Evolutionary conservation across 2,888 invertebrate genomes (phyloP), one percentile per base, ranked within the genome.

Genomic region (Drosophila maculinotata): DNA sequence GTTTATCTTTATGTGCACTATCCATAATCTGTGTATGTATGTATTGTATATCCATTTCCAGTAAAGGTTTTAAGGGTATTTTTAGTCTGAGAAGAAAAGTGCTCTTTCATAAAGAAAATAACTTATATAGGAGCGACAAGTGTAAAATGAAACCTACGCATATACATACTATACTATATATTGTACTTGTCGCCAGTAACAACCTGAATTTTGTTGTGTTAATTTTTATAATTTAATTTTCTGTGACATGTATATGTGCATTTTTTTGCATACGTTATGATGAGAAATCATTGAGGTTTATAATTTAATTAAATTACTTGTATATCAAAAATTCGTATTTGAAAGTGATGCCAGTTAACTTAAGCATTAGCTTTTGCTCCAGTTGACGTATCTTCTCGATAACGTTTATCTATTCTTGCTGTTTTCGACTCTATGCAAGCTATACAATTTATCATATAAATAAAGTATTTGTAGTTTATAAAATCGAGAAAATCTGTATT

Each of bases 391-490:
- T 66, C 51, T 77, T 62, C 62, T 59, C 66, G 49, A 39, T 47
- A 49, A 49, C 30, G 41, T 45, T 44, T 53, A 42, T 57, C 62
- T 53, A 52, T 38, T 64, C 60, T 76, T 76, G 72, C 69, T 53
- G 52, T 52, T 56, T 56, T 63, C 53, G 42, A 52, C 56, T 45
- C 38, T 52, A 44, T 47, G 70, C 74, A 80, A 74, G 56, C 68
- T 80, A 68, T 74, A 83, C 62, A 77, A 77, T 77, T 79, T 74
- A 79, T 77, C 71, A 74, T 79, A 72, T 72, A 74, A 69, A 80
- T 84, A 84, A 84, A 84, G 79, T 84, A 80, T 81, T 83, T 80
- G 68, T 79, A 79, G 79, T 74, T 74, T 66, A 70, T 76, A 79
- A 81, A 74, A 56, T 47, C 69, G 41, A 73, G 6, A n/a, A 26